Conservation (phyloP, 2,888 invertebrate species). For the Sarcophaga subvicina region DNA sequence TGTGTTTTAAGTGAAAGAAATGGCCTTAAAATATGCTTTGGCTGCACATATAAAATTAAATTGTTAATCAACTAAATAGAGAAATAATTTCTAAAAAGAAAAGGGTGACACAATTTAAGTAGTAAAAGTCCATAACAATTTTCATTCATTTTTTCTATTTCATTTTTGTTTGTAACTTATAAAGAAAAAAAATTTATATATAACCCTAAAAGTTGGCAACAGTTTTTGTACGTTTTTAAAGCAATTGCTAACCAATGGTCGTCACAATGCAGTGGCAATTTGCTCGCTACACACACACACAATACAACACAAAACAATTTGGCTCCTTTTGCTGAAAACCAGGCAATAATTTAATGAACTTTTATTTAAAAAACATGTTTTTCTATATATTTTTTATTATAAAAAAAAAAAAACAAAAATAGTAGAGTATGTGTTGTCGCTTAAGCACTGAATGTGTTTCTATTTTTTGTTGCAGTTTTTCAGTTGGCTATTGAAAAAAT, state of each 20-base stretch:
- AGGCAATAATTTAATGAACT: constrained; percentile 70
- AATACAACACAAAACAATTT: constrained; percentile 51
- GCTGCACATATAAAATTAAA: constrained; percentile 21
- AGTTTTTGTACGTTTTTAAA: constrained; percentile 14
- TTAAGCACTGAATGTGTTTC: not conserved
- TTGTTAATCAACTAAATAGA: constrained; percentile 41
- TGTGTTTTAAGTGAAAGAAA: not conserved
- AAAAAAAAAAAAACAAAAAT: not conserved
- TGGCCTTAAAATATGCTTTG: constrained; percentile 47
- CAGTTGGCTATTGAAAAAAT: not conserved
- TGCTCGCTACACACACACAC: constrained; percentile 15
- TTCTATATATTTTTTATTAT: not conserved
- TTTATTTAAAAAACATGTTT: constrained; percentile 44
- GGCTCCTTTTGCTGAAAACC: constrained; percentile 60
- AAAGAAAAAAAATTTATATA: not conserved
- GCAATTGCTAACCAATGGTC: constrained; percentile 61
- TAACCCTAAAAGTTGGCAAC: constrained; percentile 62
- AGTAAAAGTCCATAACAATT: constrained; percentile 48
- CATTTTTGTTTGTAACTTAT: not conserved
- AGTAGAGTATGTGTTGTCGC: not conserved
- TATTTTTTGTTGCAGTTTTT: constrained; percentile 2
- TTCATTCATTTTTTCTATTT: constrained; percentile 32
- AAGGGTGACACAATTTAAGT: constrained; percentile 51
- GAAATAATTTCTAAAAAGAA: not conserved
- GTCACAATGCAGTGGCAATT: constrained; percentile 68